These are phyloP conservation scores for Sisyra nigra DNA, from an alignment of 2,888 invertebrate genomes.

Conservation along the genomic window DNA sequence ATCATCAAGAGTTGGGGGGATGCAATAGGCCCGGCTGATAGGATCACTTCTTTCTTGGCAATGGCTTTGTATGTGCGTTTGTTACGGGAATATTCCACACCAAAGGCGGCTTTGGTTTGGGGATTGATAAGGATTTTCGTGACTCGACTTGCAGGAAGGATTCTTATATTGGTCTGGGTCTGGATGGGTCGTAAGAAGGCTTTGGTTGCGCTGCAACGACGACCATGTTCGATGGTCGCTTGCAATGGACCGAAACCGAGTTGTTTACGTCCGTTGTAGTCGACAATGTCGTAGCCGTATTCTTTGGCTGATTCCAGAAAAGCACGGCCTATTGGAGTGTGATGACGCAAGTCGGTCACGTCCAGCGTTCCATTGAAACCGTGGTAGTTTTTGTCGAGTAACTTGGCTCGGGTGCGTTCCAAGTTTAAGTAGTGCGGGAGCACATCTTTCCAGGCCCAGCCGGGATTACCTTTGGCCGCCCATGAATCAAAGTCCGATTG, in stretches of 20 bases:
- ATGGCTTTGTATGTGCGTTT: slow-evolving; percentile 15
- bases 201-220: slow-evolving; percentile 47
- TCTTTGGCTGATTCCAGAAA: slow-evolving; percentile 45
- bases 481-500: slow-evolving; percentile 56
- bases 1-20: slow-evolving; percentile 40
- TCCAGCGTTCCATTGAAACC: slow-evolving; percentile 27
- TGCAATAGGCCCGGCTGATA: slow-evolving; percentile 40
- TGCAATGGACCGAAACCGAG: slow-evolving; percentile 52
- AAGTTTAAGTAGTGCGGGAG: slow-evolving; percentile 27
- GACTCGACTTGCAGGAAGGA: slow-evolving; percentile 44
- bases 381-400: slow-evolving; percentile 22
- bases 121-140: slow-evolving; percentile 49
- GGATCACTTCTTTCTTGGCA: slow-evolving; percentile 33
- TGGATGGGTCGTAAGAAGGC: slow-evolving; percentile 44
- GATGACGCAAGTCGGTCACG: slow-evolving; percentile 25
- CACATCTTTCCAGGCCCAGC: slow-evolving; percentile 33
- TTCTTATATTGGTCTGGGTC: slow-evolving; percentile 45
- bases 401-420: slow-evolving; percentile 23
- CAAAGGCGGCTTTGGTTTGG: slow-evolving; percentile 42
- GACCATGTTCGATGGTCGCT: slow-evolving; percentile 38
- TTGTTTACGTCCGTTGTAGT: slow-evolving; percentile 48
- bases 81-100: slow-evolving; percentile 46
- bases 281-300: slow-evolving; percentile 47
- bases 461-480: slow-evolving; percentile 34
- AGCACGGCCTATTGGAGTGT: slow-evolving; percentile 31